Conservation (phyloP, 2,113 vertebrate genomes). For the Channa maculata region DNA sequence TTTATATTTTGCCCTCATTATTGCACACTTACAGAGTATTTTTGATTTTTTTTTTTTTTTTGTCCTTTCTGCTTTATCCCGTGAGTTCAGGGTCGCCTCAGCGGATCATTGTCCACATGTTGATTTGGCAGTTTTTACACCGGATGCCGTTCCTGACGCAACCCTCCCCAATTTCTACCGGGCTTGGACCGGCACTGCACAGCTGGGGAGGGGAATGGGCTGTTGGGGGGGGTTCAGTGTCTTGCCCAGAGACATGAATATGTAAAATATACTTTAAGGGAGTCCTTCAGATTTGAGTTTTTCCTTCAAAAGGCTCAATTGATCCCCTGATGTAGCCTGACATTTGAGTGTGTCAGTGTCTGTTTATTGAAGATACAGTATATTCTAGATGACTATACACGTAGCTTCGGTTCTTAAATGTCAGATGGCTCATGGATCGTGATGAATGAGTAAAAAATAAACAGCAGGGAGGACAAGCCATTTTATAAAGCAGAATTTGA, state of each 20-base stretch:
- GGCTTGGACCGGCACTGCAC: no score
- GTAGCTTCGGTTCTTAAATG: slow-evolving; percentile 31
- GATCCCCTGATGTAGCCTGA: slow-evolving; percentile 27
- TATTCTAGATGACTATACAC: neutral
- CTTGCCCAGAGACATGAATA: no score
- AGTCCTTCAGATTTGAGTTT: neutral
- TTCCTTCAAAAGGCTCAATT: neutral
- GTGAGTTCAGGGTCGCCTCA: no score
- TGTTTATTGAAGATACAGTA: slow-evolving; percentile 29
- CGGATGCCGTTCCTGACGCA: no score
- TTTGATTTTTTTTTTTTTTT: no score
- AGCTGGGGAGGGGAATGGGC: no score
- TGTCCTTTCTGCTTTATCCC: no score
- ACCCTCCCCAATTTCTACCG: no score
- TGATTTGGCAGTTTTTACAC: no score
- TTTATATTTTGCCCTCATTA: neutral
- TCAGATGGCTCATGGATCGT: slow-evolving; percentile 16
- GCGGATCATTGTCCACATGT: no score
- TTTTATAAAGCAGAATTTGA: no score
- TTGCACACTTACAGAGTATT: neutral
- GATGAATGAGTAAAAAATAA: neutral
- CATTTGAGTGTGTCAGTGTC: slow-evolving; percentile 36
- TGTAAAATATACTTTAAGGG: neutral
- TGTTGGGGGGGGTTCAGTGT: no score
- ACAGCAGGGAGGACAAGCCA: neutral